Evolutionary conservation across 2,888 invertebrate species (phyloP).

Genomic region (Dorcus hopei): DNA sequence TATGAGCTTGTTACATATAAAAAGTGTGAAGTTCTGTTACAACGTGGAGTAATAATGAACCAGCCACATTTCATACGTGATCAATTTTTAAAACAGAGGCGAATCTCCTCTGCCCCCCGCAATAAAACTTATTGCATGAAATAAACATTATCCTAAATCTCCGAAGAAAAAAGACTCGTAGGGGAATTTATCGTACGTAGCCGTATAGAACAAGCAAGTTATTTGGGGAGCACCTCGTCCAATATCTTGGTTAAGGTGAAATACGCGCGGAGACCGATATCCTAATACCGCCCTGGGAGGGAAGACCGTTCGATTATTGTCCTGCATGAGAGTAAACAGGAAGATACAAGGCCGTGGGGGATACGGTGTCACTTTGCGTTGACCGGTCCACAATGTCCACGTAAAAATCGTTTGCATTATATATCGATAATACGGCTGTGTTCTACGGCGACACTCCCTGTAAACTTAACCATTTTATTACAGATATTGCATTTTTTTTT

Average conservation of each 20-base stretch:
- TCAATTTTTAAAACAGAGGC: too few relatives aligned
- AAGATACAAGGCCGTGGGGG: constrained; percentile 34
- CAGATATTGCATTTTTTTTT: background rate
- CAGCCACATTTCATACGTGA: too few relatives aligned
- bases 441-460: background rate
- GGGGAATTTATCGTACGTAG: too few relatives aligned
- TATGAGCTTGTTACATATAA: too few relatives aligned
- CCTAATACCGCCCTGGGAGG: constrained; percentile 34
- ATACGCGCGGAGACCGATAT: constrained; percentile 33
- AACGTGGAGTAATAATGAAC: too few relatives aligned
- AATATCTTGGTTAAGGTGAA: constrained; percentile 31
- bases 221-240: constrained; percentile 33
- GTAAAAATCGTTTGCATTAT: constrained; percentile 26
- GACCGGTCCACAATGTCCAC: constrained; percentile 23
- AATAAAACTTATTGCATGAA: too few relatives aligned
- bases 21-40: too few relatives aligned
- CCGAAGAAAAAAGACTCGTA: too few relatives aligned
- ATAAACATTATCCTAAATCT: too few relatives aligned
- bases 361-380: constrained; percentile 31
- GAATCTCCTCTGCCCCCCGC: too few relatives aligned
- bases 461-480: background rate
- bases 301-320: constrained; percentile 34
- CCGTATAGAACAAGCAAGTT: background rate
- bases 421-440: constrained; percentile 24
- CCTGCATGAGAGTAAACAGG: constrained; percentile 34